Evolutionary conservation across 2,797 vertebrate genomes (phyloP).

Genomic region (Dryobates pubescens): DNA sequence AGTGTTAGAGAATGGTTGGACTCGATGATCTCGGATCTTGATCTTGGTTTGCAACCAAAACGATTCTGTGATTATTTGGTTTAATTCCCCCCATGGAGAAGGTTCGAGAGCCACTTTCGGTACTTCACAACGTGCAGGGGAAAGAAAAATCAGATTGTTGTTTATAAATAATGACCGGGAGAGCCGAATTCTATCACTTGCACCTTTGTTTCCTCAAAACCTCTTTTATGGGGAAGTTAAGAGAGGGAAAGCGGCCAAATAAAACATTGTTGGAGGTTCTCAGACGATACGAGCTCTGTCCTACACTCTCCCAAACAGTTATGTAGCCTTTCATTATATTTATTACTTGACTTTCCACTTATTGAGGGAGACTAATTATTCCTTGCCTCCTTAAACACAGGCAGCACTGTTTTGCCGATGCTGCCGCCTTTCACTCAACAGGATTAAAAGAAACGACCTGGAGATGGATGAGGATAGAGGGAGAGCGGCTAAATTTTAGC

Average conservation of each 20-base stretch:
- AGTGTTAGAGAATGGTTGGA: too few relatives aligned
- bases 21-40: too few relatives aligned
- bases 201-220: not conserved
- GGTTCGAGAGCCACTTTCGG: not conserved
- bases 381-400: not conserved
- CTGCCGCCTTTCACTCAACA: not conserved
- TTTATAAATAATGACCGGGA: rapidly evolving
- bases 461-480: not conserved
- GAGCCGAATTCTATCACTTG: not conserved
- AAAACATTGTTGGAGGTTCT: not conserved
- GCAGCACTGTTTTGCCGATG: not conserved
- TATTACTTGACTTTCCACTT: slow-evolving; percentile 1
- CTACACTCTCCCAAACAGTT: not conserved
- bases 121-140: not conserved
- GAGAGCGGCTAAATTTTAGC: not conserved
- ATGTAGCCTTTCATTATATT: not conserved
- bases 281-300: not conserved
- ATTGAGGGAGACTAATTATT: not conserved
- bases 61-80: not conserved
- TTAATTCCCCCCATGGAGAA: not conserved
- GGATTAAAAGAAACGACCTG: not conserved
- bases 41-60: too few relatives aligned
- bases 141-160: not conserved
- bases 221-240: not conserved
- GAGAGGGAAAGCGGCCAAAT: not conserved